Percentiles rank a stretch among this genome's conserved stretches.
These are phyloP conservation scores for Bucorvus abyssinicus DNA, from an alignment of 2,797 vertebrate genomes.

Conservation along the genomic window DNA sequence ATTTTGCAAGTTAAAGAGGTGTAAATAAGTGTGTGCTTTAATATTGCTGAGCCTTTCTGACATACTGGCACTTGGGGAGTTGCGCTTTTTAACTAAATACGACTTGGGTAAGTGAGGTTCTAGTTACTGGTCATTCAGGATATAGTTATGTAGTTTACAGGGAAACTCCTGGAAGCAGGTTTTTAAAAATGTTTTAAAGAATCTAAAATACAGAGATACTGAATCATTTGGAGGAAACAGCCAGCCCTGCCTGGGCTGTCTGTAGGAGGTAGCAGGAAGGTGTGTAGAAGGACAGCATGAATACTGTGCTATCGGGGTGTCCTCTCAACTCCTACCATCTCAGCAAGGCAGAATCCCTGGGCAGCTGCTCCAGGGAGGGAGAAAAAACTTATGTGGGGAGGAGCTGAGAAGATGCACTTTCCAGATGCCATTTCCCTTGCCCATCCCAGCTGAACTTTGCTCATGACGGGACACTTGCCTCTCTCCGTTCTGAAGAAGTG, in stretches of 20 bases:
- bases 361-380: neutral
- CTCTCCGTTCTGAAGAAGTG: neutral
- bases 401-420: neutral
- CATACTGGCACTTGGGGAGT: neutral
- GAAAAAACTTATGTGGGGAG: neutral
- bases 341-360: neutral
- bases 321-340: neutral
- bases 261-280: neutral
- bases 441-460: neutral
- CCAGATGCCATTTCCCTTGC: neutral
- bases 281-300: neutral
- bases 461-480: neutral
- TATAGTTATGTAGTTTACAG: neutral
- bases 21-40: neutral
- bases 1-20: neutral
- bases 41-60: neutral
- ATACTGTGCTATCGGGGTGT: neutral
- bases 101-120: neutral
- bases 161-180: neutral
- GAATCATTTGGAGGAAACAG: neutral
- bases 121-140: neutral
- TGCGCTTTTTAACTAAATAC: neutral
- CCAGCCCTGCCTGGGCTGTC: neutral
- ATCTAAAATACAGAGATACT: neutral
- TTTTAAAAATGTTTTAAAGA: neutral